A percentile compares a stretch with the other conserved stretches of the same genome.
Conservation (phyloP, 2,888 invertebrate species). For the Calephelis perditalis region DNA sequence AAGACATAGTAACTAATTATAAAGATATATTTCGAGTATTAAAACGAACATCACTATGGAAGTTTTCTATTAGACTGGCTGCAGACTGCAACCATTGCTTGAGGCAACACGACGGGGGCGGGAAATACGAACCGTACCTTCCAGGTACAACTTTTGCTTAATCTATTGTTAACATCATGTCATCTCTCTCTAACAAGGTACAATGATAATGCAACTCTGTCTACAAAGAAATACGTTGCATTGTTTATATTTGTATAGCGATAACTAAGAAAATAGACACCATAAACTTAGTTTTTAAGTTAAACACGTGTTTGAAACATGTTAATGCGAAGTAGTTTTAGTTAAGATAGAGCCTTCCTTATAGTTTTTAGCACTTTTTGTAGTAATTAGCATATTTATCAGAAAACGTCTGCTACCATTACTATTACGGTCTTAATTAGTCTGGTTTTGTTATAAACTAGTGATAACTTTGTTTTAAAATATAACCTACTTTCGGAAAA, state of each 20-base stretch:
- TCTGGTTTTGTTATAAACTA: constrained; percentile 11
- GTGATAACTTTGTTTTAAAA: no score
- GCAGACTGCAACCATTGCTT: constrained; percentile 35
- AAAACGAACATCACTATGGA: constrained; percentile 32
- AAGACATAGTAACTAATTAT: no score
- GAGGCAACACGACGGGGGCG: constrained; percentile 44
- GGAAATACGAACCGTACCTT: constrained; percentile 52
- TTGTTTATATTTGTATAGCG: constrained; percentile 65
- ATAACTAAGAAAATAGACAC: constrained; percentile 38
- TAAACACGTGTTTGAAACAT: constrained; percentile 45
- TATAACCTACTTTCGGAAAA: no score
- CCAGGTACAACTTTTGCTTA: constrained; percentile 68
- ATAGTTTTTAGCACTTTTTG: constrained; percentile 21
- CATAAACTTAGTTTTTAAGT: no score
- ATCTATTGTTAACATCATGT: constrained; percentile 58
- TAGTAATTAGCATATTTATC: constrained; percentile 15
- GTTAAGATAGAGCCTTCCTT: constrained; percentile 23
- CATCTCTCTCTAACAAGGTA: constrained; percentile 44
- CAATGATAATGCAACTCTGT: constrained; percentile 38
- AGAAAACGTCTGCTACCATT: constrained; percentile 1
- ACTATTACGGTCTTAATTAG: constrained; percentile 3
- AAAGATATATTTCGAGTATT: no score
- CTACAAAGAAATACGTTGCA: constrained; percentile 41
- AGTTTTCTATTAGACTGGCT: constrained; percentile 57
- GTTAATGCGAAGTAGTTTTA: constrained; percentile 38